Percentiles rank a stretch among this genome's conserved stretches.
Evolutionary conservation across 2,888 invertebrate genomes (phyloP).

Genomic region (Timema podura): DNA sequence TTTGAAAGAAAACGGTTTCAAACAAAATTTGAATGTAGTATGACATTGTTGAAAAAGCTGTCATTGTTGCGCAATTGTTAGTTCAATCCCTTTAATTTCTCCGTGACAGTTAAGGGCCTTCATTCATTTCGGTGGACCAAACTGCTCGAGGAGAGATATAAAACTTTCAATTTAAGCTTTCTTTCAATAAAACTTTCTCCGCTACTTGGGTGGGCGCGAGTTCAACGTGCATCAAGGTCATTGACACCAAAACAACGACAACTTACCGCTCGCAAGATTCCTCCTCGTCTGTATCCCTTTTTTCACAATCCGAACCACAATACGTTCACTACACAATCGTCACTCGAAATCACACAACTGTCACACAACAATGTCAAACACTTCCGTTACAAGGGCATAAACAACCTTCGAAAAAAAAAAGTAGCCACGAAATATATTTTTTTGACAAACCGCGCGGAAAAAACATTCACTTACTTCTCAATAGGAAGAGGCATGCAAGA

Average conservation of each 20-base stretch:
- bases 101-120: no score
- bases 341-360: constrained; percentile 2
- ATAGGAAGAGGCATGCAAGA: constrained; percentile 28
- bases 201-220: constrained; percentile 13
- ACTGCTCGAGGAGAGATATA: no score
- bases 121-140: no score
- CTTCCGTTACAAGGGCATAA: neutral
- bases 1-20: no score
- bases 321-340: neutral
- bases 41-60: no score
- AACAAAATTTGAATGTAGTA: no score
- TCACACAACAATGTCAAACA: constrained; percentile 7
- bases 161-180: no score
- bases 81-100: no score
- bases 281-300: constrained; percentile 1
- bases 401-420: neutral
- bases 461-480: neutral
- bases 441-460: constrained; percentile 1
- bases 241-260: constrained; percentile 28
- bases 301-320: no score
- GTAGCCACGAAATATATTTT: no score
- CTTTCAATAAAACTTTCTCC: neutral
- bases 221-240: constrained; percentile 27
- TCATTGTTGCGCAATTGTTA: no score
- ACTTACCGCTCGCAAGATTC: constrained; percentile 16